Conservation (phyloP, 1,140 invertebrate genomes). For the Aethina tumida region DNA sequence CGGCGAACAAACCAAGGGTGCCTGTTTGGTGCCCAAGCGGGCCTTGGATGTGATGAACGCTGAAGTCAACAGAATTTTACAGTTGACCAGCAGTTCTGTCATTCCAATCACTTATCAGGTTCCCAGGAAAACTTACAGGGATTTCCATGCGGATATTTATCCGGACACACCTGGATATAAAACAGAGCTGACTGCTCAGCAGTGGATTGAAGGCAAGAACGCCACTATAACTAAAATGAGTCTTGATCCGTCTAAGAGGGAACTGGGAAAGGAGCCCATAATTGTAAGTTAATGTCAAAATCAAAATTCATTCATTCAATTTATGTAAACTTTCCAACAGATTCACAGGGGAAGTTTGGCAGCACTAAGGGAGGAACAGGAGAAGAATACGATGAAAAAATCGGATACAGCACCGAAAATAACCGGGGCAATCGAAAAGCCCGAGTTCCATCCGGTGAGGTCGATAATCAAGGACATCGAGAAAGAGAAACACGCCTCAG, state of each 20-base stretch:
- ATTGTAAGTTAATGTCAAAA: conserved; percentile 39
- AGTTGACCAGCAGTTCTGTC: conserved; percentile 74
- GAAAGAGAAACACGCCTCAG: conserved; percentile 28
- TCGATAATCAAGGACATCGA: conserved; percentile 37
- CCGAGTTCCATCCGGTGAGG: conserved; percentile 23
- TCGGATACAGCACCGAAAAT: conserved; percentile 22
- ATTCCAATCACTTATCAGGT: conserved; percentile 91
- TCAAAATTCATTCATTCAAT: conserved; percentile 7
- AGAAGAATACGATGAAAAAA: too few species aligned
- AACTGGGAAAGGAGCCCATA: conserved; percentile 47
- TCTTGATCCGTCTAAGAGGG: conserved; percentile 62
- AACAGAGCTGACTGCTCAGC: conserved; percentile 61
- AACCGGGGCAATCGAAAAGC: conserved; percentile 29
- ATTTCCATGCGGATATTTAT: conserved; percentile 88
- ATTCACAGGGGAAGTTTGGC: conserved; percentile 32
- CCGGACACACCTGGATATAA: conserved; percentile 74
- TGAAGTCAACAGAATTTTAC: conserved; percentile 82
- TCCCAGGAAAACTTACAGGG: conserved; percentile 69
- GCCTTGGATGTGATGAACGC: conserved; percentile 89
- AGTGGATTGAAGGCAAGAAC: conserved; percentile 70
- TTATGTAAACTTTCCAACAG: too few species aligned
- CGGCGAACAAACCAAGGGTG: conserved; percentile 86
- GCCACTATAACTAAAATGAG: conserved; percentile 64
- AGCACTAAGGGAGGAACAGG: conserved; percentile 26
- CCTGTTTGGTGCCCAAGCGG: conserved; percentile 82